Evolutionary conservation across 2,797 vertebrate genomes (phyloP), one percentile per base, ranked within the genome.

Genomic region (Potorous gilbertii): DNA sequence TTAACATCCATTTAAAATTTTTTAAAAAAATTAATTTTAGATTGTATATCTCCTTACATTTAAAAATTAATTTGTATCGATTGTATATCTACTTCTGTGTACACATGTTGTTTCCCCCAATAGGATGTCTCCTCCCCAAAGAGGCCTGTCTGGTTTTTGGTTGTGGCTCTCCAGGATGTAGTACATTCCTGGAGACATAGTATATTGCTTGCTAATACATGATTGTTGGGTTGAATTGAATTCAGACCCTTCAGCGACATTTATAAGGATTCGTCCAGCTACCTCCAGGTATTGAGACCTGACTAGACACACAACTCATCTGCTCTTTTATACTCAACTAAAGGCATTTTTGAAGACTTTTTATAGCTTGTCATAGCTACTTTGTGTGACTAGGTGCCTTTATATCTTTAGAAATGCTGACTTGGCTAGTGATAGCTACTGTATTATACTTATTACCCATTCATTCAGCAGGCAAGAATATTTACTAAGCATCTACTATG

Each of bases 401-500:
- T 21, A 81, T 46, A n/a, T 46, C 21, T 46, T 18, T 81, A 50
- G 74, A 27, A 50, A 46, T 27, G 74, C 27, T 50, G 40, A 9
- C 18, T 24, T 81, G 74, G 24, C 11, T 50, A 87, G 40, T 27
- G 9, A 87, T 46, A 4, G 40, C 74, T 50, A 2, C 40, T 87
- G 12, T 27, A 11, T 81, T 46, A 50, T 50, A 27, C 11, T 27
- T 87, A 46, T 87, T 50, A 27, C 4, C 40, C 24, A 46, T 87
- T 28, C 9, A 87, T 87, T 87, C 24, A 46, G 50, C 40, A 50
- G 12, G 27, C 40, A 87, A 46, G 24, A 54, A 10, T 93, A 90
- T 91, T 94, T 94, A n/a, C 56, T 50, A 55, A 40, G 46, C 40
- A 95, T 31, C 46, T 93, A 81, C 56, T 95, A 16, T 91, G 6